Base-by-base conservation (phyloP, 2,797 vertebrate genomes). In the Otus scops region DNA sequence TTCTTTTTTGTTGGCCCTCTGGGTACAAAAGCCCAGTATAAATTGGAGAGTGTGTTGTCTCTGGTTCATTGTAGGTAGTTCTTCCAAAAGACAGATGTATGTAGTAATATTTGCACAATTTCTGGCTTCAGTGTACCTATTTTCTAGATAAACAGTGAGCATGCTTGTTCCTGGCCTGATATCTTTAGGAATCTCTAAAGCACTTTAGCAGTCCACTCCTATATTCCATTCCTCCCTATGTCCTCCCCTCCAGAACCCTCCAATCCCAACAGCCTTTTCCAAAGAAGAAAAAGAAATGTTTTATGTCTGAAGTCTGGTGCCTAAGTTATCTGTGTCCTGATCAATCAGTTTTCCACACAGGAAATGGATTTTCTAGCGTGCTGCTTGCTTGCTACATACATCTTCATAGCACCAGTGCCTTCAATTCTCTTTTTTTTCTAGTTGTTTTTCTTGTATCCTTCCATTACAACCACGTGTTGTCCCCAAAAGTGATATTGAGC, bases 341-440 rank as follows among this genome's bases (percentile, higher is more conserved):
- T 91, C 71, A 50, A 51, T 50, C 53, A 32, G 19, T 89, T 94
- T 83, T 10, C 38, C 30, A 27, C 15, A 28, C 1, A 63, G 28
- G 22, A 85, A 74, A 75, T 20, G 13, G 57, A 43, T 92, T 94
- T 89, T 85, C 51, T 77, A 23, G 12, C 91, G 87, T 89, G 32
- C 57, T 83, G 59, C 38, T 88, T 83, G 38, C 26, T 87, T 84
- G 23, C 70, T 86, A 6, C 0, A 0, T 86, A 28, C 0, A 0
- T 64, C 47, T 65, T 67, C 24, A 13, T 9, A 71, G 22, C 59
- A 53, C 9, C 56, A 39, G 34, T 4, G 4, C 32, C 54, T 89
- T 64, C 3, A 2, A 10, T 41, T 77, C 34, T 48, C 78, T 50
- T 60, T 69, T 47, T 84, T 79, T 65, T 54, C 73, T 57, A 10